Evolutionary conservation across 2,888 invertebrate genomes (phyloP).

Genomic region (Thecocarcelia acutangulata): DNA sequence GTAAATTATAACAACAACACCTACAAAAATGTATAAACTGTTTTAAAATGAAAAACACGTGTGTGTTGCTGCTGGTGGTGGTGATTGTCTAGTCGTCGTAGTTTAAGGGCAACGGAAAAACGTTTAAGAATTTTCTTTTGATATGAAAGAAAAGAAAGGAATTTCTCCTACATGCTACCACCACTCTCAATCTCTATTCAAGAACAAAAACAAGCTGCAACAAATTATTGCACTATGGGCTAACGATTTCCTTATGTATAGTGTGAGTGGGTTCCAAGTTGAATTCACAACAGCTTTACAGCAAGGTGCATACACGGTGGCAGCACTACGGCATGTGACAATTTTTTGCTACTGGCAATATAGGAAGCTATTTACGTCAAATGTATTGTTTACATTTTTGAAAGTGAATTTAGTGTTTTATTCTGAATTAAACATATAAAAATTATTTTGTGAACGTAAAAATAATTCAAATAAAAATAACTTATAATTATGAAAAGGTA

Average conservation of each 20-base stretch:
- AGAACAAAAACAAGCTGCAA: constrained; percentile 14
- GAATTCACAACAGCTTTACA: too few relatives aligned
- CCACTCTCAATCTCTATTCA: constrained; percentile 28
- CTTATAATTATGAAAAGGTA: too few relatives aligned
- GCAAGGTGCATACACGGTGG: too few relatives aligned
- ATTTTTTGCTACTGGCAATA: too few relatives aligned
- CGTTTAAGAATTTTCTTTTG: constrained; percentile 51
- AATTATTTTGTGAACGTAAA: too few relatives aligned
- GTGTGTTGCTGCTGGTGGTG: neutral
- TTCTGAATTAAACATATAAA: too few relatives aligned
- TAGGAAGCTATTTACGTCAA: too few relatives aligned
- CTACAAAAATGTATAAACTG: neutral
- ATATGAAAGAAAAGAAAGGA: neutral
- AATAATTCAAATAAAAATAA: too few relatives aligned
- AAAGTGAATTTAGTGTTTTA: too few relatives aligned
- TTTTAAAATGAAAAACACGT: constrained; percentile 15
- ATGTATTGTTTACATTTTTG: too few relatives aligned
- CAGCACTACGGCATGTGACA: too few relatives aligned
- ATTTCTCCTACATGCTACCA: constrained; percentile 45
- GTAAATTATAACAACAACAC: constrained; percentile 16
- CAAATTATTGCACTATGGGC: constrained; percentile 50
- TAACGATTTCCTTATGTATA: neutral
- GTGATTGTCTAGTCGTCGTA: constrained; percentile 48
- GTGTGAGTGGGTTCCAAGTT: too few relatives aligned
- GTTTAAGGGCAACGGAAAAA: constrained; percentile 33